A percentile compares a stretch with the other conserved stretches of the same genome.
Evolutionary conservation across 2,113 vertebrate genomes (phyloP).

Genomic region (Panurus biarmicus): DNA sequence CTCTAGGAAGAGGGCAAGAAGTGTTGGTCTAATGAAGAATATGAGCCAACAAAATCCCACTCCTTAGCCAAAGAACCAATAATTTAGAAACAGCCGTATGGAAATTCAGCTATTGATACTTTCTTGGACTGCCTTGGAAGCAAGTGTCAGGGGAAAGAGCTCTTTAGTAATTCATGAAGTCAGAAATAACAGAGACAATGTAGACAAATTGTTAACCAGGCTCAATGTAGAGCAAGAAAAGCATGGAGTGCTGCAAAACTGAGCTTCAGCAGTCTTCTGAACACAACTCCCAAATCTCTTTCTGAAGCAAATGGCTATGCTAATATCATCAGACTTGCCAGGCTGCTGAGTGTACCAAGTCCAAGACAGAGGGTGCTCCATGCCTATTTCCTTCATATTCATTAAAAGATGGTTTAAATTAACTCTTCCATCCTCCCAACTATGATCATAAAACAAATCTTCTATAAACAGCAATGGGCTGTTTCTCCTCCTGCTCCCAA

Average conservation of each 20-base stretch:
- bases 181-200: background rate
- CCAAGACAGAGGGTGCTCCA: background rate
- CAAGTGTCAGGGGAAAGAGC: background rate
- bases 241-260: background rate
- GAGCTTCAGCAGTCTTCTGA: background rate
- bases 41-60: background rate
- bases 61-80: background rate
- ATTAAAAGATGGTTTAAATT: background rate
- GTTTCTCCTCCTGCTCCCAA: background rate
- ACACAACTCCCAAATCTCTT: background rate
- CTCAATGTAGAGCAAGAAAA: background rate
- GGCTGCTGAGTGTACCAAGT: background rate
- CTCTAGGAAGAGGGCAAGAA: background rate
- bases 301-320: background rate
- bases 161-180: background rate
- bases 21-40: background rate
- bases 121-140: background rate
- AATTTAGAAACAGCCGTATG: background rate
- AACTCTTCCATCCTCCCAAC: background rate
- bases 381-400: background rate
- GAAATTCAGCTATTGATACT: background rate
- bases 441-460: background rate
- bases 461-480: background rate
- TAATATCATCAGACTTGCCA: background rate
- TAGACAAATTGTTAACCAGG: background rate